Evolutionary conservation across 2,888 invertebrate genomes (phyloP), one percentile per base, ranked within the genome.

Genomic region (Leucophenga montana): DNA sequence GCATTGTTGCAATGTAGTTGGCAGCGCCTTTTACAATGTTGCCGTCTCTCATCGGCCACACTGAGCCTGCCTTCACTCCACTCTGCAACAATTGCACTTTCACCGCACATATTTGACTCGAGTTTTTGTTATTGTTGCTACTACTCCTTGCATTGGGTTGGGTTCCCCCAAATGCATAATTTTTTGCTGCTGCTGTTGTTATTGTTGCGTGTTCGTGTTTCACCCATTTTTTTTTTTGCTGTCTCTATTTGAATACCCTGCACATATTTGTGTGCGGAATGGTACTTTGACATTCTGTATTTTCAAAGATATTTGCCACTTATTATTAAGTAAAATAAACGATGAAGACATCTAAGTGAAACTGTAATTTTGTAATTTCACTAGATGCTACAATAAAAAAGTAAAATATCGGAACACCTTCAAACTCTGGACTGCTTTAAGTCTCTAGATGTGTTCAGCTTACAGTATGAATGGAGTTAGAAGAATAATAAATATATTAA

Each of bases 151-250:
- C n/a, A 50, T 50, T 50, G 50, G 16, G 50, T 50, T 50, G 50
- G 18, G 50, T 6, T 3, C 50, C 50, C 16, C 50, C n/a, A 16
- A 18, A 50, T 50, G 50, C 8, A 11, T 39, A 39, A 50, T 18
- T 18, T 16, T 50, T n/a, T 50, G 14, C 50, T 18, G n/a, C 16
- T 50, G 50, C 18, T 56, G 39, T 6, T 59, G 59, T 59, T 31
- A 59, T 59, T 59, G 33, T 59, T 33, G 31, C 59, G 11, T 59
- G 59, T 59, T 59, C 59, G 13, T 31, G 33, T 59, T 59, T 33
- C 33, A 59, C 9, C 22, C 22, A 18, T 22, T n/a, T 59, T 33
- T 33, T 27, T 27, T 33, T 14, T 53, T 54, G n/a, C 18, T 1
- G 18, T 54, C 20, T 18, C 0, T 11, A 11, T 56, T 56, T 20